A percentile compares a stretch with the other conserved stretches of the same genome.
phyloP scores from a whole-genome alignment of 2,888 invertebrate species.

The Drosophila leonis region DNA sequence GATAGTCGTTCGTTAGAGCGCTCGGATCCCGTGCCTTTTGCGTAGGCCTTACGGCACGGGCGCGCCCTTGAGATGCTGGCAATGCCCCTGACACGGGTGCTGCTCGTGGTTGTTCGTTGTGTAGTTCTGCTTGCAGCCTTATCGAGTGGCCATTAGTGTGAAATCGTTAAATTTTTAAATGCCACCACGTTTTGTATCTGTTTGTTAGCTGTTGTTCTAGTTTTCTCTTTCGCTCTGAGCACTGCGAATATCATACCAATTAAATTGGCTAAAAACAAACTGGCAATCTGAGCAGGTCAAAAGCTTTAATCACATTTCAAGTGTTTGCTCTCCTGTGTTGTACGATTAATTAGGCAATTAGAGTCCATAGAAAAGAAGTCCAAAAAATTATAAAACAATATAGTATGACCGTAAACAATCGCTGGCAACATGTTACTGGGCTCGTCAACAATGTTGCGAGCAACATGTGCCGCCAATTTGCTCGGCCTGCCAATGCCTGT shows the following conservation, averaged over 20 bases:
- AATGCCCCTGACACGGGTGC: slow-evolving; percentile 6
- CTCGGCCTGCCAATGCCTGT: slow-evolving; percentile 72
- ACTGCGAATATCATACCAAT: slow-evolving; percentile 70
- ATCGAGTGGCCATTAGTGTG: slow-evolving; percentile 78
- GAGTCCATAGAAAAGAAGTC: slow-evolving; percentile 23
- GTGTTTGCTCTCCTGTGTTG: slow-evolving; percentile 25
- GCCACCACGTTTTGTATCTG: slow-evolving; percentile 72
- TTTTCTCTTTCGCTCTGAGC: slow-evolving; percentile 28
- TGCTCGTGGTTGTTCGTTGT: slow-evolving; percentile 5
- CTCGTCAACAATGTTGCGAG: slow-evolving; percentile 27
- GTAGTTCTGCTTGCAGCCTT: slow-evolving; percentile 32
- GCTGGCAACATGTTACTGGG: slow-evolving; percentile 14
- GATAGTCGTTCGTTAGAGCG: slow-evolving; percentile 73
- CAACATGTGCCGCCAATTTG: slow-evolving; percentile 73
- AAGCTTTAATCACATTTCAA: slow-evolving; percentile 63
- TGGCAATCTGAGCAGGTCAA: slow-evolving; percentile 32
- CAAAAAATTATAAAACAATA: slow-evolving; percentile 74
- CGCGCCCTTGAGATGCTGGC: slow-evolving; percentile 44
- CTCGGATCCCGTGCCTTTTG: slow-evolving; percentile 51
- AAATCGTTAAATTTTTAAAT: slow-evolving; percentile 78
- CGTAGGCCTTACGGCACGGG: slow-evolving; percentile 55
- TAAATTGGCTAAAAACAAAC: slow-evolving; percentile 63
- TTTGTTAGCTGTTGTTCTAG: slow-evolving; percentile 47
- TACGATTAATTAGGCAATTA: slow-evolving; percentile 71
- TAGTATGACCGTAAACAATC: slow-evolving; percentile 55